phyloP scores from a whole-genome alignment of 2,113 vertebrate genomes.

The Brienomyrus longianalis region DNA sequence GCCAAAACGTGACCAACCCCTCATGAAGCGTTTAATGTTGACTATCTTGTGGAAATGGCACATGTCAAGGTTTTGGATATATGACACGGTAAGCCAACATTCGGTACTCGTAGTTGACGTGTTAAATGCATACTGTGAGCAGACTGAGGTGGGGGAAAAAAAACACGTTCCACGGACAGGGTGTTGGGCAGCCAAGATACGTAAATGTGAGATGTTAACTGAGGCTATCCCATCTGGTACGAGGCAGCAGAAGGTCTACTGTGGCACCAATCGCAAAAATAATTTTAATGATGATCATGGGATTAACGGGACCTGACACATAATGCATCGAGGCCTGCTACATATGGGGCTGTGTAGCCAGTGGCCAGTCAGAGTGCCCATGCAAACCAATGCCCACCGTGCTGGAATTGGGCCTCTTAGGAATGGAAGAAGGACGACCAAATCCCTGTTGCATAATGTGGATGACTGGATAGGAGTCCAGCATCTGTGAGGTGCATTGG shows the following conservation, averaged over 20 bases:
- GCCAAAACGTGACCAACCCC: too few relatives aligned
- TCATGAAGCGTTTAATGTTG: too few relatives aligned
- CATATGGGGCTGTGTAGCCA: background rate
- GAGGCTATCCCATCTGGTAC: background rate
- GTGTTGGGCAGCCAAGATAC: background rate
- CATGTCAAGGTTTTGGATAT: background rate
- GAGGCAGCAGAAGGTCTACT: background rate
- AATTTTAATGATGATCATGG: background rate
- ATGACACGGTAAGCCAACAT: background rate
- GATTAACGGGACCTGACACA: background rate
- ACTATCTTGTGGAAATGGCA: background rate
- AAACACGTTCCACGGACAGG: background rate
- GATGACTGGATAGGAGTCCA: background rate
- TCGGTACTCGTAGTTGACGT: background rate
- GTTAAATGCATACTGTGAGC: background rate
- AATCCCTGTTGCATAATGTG: background rate
- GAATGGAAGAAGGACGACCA: background rate
- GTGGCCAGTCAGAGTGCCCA: background rate
- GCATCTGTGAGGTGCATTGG: background rate
- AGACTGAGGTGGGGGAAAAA: background rate
- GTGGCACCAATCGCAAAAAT: background rate
- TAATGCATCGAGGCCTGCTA: background rate
- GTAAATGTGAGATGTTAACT: background rate
- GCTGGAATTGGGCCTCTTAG: background rate
- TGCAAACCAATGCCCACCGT: background rate